Percentiles rank a stretch among this genome's conserved stretches.
Conservation (phyloP, 2,888 invertebrate species). For the Eucera pruinosa region DNA sequence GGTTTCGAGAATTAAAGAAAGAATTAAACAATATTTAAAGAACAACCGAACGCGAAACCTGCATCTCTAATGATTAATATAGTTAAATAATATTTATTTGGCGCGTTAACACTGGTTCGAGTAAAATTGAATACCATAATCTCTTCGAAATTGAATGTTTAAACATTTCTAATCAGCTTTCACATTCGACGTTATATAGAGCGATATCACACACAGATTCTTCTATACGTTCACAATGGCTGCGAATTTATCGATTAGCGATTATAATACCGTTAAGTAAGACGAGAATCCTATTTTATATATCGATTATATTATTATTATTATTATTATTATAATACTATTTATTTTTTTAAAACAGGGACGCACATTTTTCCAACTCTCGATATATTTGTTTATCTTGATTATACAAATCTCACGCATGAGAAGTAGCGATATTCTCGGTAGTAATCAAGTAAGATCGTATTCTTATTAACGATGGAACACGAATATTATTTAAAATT, state of each 20-base stretch:
- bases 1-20: too few species aligned
- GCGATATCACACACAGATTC: slow-evolving; percentile 38
- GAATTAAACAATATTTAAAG: background rate
- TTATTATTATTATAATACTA: slow-evolving; percentile 13
- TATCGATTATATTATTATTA: slow-evolving; percentile 19
- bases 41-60: slow-evolving; percentile 11
- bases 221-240: slow-evolving; percentile 16
- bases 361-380: background rate
- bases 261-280: slow-evolving; percentile 45
- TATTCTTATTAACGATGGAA: slow-evolving; percentile 16
- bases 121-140: slow-evolving; percentile 4
- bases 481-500: too few species aligned
- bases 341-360: slow-evolving; percentile 7
- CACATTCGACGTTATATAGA: slow-evolving; percentile 16
- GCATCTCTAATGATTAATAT: background rate
- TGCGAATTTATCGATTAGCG: slow-evolving; percentile 5
- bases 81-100: slow-evolving; percentile 37
- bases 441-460: background rate
- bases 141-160: background rate
- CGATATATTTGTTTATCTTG: background rate
- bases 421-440: background rate
- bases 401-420: slow-evolving; percentile 9
- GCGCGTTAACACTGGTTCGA: slow-evolving; percentile 33
- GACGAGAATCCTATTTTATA: slow-evolving; percentile 23
- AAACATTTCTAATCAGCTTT: background rate